These are phyloP conservation scores for Epsilonema sp. DNA, from an alignment of 2,888 invertebrate genomes.

Conservation along the genomic window DNA sequence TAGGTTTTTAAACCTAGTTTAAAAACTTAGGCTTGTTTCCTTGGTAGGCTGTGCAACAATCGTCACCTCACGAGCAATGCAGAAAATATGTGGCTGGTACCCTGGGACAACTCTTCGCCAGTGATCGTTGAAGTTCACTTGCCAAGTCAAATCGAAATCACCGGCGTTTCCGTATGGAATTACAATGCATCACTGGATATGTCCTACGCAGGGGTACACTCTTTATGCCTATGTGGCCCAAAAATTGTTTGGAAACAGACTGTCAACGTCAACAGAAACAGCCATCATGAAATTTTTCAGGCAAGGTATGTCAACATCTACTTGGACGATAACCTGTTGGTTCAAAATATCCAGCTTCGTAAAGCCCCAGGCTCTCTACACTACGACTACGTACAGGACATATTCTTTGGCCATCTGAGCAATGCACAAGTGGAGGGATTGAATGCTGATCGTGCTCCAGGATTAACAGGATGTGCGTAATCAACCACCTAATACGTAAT, in stretches of 20 bases:
- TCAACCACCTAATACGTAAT: too few relatives aligned
- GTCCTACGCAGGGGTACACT: slow-evolving; percentile 36
- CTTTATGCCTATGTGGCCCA: too few relatives aligned
- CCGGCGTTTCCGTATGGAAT: slow-evolving; percentile 52
- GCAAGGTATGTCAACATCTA: slow-evolving; percentile 30
- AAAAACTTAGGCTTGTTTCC: too few relatives aligned
- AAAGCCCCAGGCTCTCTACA: slow-evolving; percentile 53
- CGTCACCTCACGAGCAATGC: not conserved
- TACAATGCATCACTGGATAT: slow-evolving; percentile 53
- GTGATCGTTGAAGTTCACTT: slow-evolving; percentile 19
- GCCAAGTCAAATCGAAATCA: not conserved
- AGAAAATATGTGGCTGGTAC: not conserved
- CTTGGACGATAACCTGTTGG: slow-evolving; percentile 30
- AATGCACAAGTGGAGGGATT: too few relatives aligned
- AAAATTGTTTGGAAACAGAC: too few relatives aligned
- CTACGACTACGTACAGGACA: slow-evolving; percentile 54
- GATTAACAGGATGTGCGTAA: too few relatives aligned
- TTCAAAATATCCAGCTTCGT: slow-evolving; percentile 40
- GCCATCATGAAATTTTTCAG: too few relatives aligned
- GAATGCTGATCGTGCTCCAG: too few relatives aligned
- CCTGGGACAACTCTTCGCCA: not conserved
- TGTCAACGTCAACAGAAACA: too few relatives aligned
- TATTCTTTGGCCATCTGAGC: too few relatives aligned
- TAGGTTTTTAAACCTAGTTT: too few relatives aligned
- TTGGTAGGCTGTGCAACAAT: not conserved